A percentile compares a stretch with the other conserved stretches of the same genome.
Evolutionary conservation across 2,113 vertebrate species (phyloP).

Genomic region (Ictidomys tridecemlineatus): DNA sequence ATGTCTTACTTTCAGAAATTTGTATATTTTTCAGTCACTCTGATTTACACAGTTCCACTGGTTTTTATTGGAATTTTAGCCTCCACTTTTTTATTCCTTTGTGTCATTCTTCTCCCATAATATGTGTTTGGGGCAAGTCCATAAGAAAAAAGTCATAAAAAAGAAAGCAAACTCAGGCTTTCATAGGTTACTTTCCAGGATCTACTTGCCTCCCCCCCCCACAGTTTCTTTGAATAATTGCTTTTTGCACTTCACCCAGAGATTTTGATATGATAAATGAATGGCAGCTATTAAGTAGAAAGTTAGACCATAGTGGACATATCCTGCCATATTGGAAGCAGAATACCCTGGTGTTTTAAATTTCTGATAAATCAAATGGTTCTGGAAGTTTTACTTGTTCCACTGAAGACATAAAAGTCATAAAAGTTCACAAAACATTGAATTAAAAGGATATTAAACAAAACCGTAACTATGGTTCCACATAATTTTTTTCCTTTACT

Average conservation of each 20-base stretch:
- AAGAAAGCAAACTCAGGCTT: background rate
- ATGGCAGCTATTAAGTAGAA: background rate
- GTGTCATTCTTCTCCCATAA: background rate
- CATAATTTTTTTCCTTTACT: conserved; percentile 14
- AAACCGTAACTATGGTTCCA: background rate
- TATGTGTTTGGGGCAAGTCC: accelerated
- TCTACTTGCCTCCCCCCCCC: background rate
- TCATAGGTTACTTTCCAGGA: background rate
- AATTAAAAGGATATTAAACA: background rate
- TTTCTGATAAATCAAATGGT: background rate
- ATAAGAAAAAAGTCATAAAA: background rate
- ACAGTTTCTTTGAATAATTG: background rate
- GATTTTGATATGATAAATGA: background rate
- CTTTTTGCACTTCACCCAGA: background rate
- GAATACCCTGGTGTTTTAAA: background rate
- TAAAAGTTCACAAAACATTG: background rate
- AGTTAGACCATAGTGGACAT: no score
- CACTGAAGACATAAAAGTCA: background rate
- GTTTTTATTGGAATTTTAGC: background rate
- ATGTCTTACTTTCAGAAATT: background rate
- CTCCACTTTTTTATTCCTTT: background rate
- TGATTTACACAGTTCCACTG: background rate
- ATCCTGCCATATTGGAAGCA: background rate
- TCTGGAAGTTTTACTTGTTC: background rate
- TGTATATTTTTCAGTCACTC: background rate